Evolutionary conservation across 2,797 vertebrate genomes (phyloP), one percentile per base, ranked within the genome.

Genomic region (Sebastes iracundus): DNA sequence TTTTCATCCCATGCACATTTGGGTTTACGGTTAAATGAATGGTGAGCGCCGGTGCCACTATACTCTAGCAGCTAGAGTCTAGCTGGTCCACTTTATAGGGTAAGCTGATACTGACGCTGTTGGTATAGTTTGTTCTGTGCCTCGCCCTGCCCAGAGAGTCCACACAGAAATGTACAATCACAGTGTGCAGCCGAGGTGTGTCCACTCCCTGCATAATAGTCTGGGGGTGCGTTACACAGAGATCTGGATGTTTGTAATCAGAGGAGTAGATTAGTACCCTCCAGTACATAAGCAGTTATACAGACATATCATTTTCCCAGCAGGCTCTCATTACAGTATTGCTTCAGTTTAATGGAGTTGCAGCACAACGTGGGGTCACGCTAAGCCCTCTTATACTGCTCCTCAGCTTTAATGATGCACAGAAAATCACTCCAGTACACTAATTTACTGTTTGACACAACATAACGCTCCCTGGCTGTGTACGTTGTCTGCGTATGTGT

Each of bases 181-280:
- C 84, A 88, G 83, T 81, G 72, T 89, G 78, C 69, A 79, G 70
- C 82, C 20, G 79, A 94, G 89, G 91, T 92, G 92, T 93, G 92
- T 93, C 92, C 88, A 64, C 90, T 90, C 88, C 81, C 80, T 77
- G 42, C 53, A 56, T 88, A 83, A 88, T 69, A 28, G 81, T 91
- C 80, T 88, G 87, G 72, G 80, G 82, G 84, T 80, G 83, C 79
- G 88, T 91, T 88, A 81, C 76, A 82, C 85, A 83, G 86, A 82
- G 90, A 74, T 88, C 80, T 87, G 80, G 82, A 83, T 93, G 94
- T 92, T 92, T 94, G 94, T 93, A 95, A 95, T 94, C 92, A 93
- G 87, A 94, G 90, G 77, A 88, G 92, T 90, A 95, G 94, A 96
- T 96, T 95, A 94, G 93, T 95, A 94, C 91, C 90, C 91, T 94